Conservation (phyloP, 2,113 vertebrate species). For the Sylvicapra grimmia region DNA sequence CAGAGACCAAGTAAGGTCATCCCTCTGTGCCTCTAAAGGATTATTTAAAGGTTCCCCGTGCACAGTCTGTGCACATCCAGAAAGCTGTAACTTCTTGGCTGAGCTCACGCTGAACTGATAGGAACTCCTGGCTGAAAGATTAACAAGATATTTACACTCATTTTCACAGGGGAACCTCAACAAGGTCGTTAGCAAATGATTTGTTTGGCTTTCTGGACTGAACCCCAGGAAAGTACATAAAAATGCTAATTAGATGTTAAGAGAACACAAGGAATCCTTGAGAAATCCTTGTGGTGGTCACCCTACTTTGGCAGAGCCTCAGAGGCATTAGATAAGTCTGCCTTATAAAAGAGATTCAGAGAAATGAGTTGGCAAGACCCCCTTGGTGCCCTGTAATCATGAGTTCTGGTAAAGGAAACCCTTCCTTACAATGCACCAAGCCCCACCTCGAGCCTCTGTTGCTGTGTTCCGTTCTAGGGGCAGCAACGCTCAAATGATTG, state of each 20-base stretch:
- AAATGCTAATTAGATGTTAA: neutral
- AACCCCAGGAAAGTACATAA: neutral
- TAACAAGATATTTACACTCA: neutral
- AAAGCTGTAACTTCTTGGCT: neutral
- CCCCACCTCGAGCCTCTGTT: neutral
- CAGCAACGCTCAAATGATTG: neutral
- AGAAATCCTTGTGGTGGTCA: neutral
- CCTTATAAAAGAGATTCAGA: neutral
- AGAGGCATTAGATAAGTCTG: neutral
- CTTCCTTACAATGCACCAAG: neutral
- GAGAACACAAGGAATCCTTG: neutral
- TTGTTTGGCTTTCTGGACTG: neutral
- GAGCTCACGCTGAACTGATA: neutral
- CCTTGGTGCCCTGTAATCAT: neutral
- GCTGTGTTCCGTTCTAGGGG: fast-evolving
- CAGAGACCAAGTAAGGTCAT: neutral
- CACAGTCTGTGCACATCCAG: neutral
- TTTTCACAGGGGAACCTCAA: neutral
- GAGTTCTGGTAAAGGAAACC: neutral
- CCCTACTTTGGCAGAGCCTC: neutral
- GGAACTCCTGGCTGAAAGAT: neutral
- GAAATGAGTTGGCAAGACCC: neutral
- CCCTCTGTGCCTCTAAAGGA: neutral
- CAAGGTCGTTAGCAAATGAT: neutral
- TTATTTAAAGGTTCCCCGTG: neutral